A percentile compares a stretch with the other conserved stretches of the same genome.
These are phyloP conservation scores for Malacosoma neustria DNA, from an alignment of 2,888 invertebrate species.

Conservation along the genomic window DNA sequence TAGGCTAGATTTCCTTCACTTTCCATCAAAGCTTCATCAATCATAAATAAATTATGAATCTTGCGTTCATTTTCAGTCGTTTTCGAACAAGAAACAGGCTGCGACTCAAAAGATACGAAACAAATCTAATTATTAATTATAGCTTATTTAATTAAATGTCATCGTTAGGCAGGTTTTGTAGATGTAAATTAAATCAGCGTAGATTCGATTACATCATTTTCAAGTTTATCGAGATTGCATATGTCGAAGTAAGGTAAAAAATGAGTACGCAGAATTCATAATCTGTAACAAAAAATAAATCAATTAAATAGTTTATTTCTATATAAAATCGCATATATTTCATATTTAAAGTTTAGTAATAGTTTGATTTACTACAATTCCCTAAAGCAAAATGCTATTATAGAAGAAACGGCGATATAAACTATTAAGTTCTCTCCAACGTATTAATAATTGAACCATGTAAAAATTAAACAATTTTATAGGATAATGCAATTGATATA, in stretches of 20 bases:
- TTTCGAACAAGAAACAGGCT: conserved; percentile 12
- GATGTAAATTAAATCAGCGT: conserved; percentile 1
- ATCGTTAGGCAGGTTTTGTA: neutral
- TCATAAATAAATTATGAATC: conserved; percentile 19
- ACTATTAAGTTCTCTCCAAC: no score
- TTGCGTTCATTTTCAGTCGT: conserved; percentile 11
- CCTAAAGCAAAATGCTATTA: no score
- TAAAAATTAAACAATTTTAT: no score
- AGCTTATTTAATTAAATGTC: neutral
- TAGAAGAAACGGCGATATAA: no score
- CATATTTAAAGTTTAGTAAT: no score
- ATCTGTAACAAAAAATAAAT: conserved; percentile 35
- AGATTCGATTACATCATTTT: neutral
- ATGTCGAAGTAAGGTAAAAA: conserved; percentile 44
- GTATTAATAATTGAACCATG: neutral
- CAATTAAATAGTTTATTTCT: no score
- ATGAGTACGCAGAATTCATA: conserved; percentile 52
- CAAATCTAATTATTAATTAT: neutral
- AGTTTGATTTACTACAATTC: no score
- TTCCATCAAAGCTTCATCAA: conserved; percentile 22
- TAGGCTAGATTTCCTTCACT: conserved; percentile 12
- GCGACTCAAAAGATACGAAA: neutral
- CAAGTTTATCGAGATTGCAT: conserved; percentile 32
- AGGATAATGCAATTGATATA: no score
- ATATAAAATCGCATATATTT: neutral